phyloP scores from a whole-genome alignment of 2,113 vertebrate species.

The Burhinus bistriatus region DNA sequence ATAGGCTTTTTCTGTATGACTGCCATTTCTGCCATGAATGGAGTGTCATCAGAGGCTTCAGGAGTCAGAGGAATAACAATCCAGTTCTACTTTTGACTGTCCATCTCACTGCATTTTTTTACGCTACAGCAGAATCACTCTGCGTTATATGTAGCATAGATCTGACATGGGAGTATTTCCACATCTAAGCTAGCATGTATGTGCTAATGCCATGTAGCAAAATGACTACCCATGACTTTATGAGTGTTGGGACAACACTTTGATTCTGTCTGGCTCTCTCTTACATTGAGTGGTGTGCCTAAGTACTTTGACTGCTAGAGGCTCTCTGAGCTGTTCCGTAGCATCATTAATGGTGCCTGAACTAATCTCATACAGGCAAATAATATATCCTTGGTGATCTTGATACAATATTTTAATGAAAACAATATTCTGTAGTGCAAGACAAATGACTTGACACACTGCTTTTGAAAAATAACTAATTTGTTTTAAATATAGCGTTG shows the following conservation, averaged over 20 bases:
- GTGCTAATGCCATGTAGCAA: neutral
- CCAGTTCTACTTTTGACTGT: neutral
- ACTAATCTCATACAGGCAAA: neutral
- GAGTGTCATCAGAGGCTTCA: neutral
- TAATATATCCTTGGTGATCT: neutral
- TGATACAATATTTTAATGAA: neutral
- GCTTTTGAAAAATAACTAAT: slow-evolving; percentile 31
- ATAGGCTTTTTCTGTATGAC: neutral
- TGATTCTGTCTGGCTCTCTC: neutral
- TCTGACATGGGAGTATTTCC: neutral
- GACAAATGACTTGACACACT: neutral
- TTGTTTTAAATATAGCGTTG: slow-evolving; percentile 12
- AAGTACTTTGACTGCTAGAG: neutral
- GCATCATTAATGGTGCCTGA: neutral
- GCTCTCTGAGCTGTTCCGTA: neutral
- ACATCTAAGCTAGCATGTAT: neutral
- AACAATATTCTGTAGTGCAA: neutral
- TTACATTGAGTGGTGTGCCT: neutral
- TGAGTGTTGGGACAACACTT: neutral
- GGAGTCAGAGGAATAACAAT: neutral
- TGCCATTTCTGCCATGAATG: neutral
- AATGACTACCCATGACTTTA: neutral
- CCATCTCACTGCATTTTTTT: neutral
- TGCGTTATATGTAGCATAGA: neutral
- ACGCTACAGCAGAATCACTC: neutral